A percentile compares a stretch with the other conserved stretches of the same genome.
These are phyloP conservation scores for Chrosomus eos DNA, from an alignment of 2,797 vertebrate species.

Conservation along the genomic window DNA sequence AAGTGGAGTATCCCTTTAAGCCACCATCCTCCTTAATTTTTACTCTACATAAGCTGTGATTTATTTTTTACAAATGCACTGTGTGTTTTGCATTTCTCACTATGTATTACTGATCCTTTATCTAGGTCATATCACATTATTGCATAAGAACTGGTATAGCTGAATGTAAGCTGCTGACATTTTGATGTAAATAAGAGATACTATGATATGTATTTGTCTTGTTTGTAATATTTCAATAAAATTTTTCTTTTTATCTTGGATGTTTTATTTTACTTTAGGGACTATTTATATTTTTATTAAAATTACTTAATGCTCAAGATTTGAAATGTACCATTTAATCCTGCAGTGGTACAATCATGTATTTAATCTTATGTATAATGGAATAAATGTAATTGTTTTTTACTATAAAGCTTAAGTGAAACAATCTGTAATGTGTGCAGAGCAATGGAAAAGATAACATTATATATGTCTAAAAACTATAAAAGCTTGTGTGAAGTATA, in stretches of 20 bases:
- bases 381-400: too few relatives aligned
- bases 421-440: background rate
- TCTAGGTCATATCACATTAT: background rate
- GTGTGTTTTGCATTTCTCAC: background rate
- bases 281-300: background rate
- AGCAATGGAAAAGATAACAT: background rate
- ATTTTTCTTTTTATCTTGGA: background rate
- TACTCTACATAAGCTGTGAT: background rate
- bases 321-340: background rate
- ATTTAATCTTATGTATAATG: background rate
- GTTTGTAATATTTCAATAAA: conserved; percentile 43
- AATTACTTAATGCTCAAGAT: background rate
- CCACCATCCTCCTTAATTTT: background rate
- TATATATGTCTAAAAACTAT: background rate
- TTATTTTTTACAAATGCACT: background rate
- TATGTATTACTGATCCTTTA: background rate
- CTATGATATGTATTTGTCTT: background rate
- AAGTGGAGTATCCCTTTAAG: too few relatives aligned
- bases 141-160: background rate
- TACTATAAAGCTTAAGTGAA: too few relatives aligned
- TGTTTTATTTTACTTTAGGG: conserved; percentile 4
- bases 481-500: background rate
- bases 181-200: conserved; percentile 31
- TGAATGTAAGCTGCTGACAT: conserved; percentile 15
- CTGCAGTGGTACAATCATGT: background rate